These are phyloP conservation scores for Hydrotaea cyrtoneurina DNA, from an alignment of 2,888 invertebrate genomes.

Conservation along the genomic window DNA sequence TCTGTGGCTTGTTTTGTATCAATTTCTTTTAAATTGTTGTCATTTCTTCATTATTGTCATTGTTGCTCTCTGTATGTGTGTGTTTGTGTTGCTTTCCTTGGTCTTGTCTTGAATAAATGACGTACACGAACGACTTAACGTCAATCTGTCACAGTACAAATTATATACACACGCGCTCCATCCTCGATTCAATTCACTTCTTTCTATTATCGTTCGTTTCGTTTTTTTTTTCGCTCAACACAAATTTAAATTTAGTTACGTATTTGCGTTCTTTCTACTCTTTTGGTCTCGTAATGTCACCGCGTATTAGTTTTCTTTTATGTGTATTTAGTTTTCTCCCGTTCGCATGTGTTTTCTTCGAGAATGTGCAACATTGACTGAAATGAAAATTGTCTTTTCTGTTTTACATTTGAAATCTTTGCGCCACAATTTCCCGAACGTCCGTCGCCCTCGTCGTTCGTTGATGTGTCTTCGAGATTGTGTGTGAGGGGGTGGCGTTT, in stretches of 20 bases:
- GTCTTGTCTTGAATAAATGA: too few species aligned
- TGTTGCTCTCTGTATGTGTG: not conserved
- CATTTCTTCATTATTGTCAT: slow-evolving; percentile 1
- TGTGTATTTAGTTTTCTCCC: not conserved
- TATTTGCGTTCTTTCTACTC: not conserved
- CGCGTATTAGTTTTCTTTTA: not conserved
- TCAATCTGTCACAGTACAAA: slow-evolving; percentile 41
- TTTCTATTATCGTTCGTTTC: not conserved
- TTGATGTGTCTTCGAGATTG: not conserved
- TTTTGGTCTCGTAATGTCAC: not conserved
- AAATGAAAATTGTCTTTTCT: slow-evolving; percentile 43
- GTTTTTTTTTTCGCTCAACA: not conserved
- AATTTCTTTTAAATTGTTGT: slow-evolving; percentile 40
- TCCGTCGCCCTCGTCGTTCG: not conserved
- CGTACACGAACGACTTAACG: slow-evolving; percentile 25
- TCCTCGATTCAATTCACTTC: slow-evolving; percentile 13
- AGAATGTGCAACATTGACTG: slow-evolving; percentile 59
- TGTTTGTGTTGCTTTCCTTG: slow-evolving; percentile 36
- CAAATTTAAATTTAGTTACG: slow-evolving; percentile 14
- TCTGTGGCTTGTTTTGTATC: slow-evolving; percentile 19
- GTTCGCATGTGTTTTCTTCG: not conserved
- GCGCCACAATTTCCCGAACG: slow-evolving; percentile 39
- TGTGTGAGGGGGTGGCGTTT: too few species aligned
- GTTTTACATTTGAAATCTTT: slow-evolving; percentile 55
- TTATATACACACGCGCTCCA: slow-evolving; percentile 56